phyloP scores from a whole-genome alignment of 2,797 vertebrate species.

The Kryptolebias ocellatus region DNA sequence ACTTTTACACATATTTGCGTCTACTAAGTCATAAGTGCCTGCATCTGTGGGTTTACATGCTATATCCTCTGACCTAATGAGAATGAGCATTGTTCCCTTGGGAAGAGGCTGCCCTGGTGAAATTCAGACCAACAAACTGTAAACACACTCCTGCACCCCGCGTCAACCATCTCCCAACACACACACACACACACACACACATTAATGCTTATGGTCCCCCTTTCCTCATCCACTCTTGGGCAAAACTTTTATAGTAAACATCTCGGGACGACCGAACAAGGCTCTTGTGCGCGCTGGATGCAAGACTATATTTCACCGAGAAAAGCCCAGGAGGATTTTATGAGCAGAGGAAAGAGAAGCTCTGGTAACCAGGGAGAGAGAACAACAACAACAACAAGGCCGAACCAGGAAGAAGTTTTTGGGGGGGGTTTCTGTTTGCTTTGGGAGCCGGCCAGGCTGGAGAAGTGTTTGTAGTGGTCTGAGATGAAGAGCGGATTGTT shows the following conservation, averaged over 20 bases:
- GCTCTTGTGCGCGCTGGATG: conserved; percentile 76
- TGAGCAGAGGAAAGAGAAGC: conserved; percentile 48
- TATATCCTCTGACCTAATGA: conserved; percentile 73
- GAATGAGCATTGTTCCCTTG: conserved; percentile 75
- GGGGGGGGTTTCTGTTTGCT: conserved; percentile 74
- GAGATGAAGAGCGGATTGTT: conserved; percentile 41
- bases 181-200: conserved; percentile 57
- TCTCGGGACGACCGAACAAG: conserved; percentile 76
- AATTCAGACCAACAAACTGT: conserved; percentile 67
- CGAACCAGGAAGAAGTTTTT: conserved; percentile 84
- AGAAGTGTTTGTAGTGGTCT: conserved; percentile 56
- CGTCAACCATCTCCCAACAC: conserved; percentile 54
- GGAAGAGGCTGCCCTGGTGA: conserved; percentile 64
- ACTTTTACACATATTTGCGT: conserved; percentile 64
- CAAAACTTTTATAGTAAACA: conserved; percentile 84
- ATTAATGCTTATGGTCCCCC: conserved; percentile 62
- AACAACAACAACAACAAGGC: conserved; percentile 82
- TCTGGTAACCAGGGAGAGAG: conserved; percentile 75
- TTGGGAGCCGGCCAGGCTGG: conserved; percentile 73
- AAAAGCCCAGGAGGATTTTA: conserved; percentile 72
- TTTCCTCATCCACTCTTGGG: conserved; percentile 82
- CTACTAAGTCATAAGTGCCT: conserved; percentile 69
- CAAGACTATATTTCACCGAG: conserved; percentile 74
- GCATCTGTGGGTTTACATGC: conserved; percentile 76
- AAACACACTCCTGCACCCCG: conserved; percentile 73